Base-by-base conservation (phyloP, 2,797 vertebrate genomes). In the Brotula barbata region DNA sequence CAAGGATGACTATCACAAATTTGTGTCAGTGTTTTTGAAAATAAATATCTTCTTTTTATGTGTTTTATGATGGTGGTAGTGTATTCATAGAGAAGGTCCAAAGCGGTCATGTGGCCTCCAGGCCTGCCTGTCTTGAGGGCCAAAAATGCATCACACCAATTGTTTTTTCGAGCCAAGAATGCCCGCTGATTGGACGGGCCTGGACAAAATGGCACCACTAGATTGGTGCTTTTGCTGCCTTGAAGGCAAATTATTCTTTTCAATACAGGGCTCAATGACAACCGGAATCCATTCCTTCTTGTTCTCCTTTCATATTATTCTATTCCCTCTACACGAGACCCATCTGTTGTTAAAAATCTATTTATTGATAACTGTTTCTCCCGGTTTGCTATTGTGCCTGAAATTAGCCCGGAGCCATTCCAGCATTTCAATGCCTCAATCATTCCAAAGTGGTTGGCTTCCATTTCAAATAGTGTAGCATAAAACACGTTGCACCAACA, bases 331-430 rank as follows among this genome's bases (percentile, higher is more conserved):
- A 61, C 51, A 68, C 45, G 58, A 82, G 75, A 80, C 86, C 69
- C 84, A 85, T 87, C 77, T 85, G 84, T 58, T 74, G 73, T 64
- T 72, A 23, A 66, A 84, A 84, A 80, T 76, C 58, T 73, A 73
- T 84, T 87, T 86, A 85, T 82, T 81, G 69, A 78, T 83, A 76
- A 64, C 70, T 63, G 65, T 55, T 67, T 76, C 64, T 73, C 48
- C 54, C 42, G 56, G 43, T 74, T 69, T 82, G 72, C 71, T 63
- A 72, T 75, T 69, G 77, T 69, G 73, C 75, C 66, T 77, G 70
- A 71, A 79, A 85, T 80, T 67, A 58, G 62, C 47, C 66, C 39
- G 0, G 28, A 72, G 64, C 56, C 64, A 59, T 60, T 70, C 39
- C 40, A 62, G 56, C 68, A 73, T 81, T 68, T 71, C 68, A 78